Evolutionary conservation across 2,113 vertebrate species (phyloP), one percentile per base, ranked within the genome.

Genomic region (Dipodomys spectabilis): DNA sequence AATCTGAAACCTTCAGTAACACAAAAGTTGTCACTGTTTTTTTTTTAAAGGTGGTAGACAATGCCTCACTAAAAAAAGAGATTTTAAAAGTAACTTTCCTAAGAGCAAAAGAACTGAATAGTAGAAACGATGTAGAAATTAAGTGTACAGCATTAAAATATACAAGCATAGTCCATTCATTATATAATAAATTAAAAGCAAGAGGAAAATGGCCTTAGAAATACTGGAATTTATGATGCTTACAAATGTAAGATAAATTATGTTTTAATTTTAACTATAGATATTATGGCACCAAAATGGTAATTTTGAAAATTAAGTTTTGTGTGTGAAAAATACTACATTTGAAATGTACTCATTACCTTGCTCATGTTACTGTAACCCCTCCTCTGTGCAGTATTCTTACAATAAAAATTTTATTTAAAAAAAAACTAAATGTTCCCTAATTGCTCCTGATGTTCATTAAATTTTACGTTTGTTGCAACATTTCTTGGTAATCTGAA

Each of bases 41-140:
- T 95, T 35, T 95, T 87, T 32, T 49, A 88, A 96, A 97, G 89
- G 96, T 97, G 95, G 87, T 95, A 97, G 96, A 97, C 95, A 95
- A 96, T 94, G 84, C 69, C 15, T 94, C 60, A 75, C 71, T 88
- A 83, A 81, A 94, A 93, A 85, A 57, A 44, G 62, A 57, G 49
- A 20, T 30, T 94, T 96, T 94, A 74, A 87, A 92, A 86, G 57
- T 74, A 82, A 82, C 64, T 94, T 68, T 7, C 35, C 23, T 60
- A 87, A 87, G 69, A 95, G 71, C 10, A 93, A 95, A 94, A 65
- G 5, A 74, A 92, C 86, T 94, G 25, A 92, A 94, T 93, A 88
- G 92, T 73, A 96, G 91, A 94, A 93, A 88, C 64, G 89, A 86
- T 49, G 57, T 83, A 92, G 28, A 91, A 94, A 74, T 28, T 85